Conservation (phyloP, 2,113 vertebrate species). For the Limnothrissa miodon region DNA sequence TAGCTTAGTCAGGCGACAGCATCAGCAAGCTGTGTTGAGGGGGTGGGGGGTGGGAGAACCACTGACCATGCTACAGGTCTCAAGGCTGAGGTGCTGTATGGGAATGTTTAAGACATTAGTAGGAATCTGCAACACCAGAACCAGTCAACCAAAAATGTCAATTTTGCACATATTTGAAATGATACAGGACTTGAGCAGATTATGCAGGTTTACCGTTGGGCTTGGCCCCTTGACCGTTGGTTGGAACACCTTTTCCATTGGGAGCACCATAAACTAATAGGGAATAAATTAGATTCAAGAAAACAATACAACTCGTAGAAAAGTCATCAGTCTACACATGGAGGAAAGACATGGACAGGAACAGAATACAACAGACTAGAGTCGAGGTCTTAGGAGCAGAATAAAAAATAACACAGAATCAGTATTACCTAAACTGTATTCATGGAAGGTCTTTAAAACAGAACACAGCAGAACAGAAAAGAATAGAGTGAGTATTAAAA, state of each 20-base stretch:
- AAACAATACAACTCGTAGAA: neutral
- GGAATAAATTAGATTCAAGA: neutral
- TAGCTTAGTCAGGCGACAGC: neutral
- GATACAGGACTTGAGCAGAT: neutral
- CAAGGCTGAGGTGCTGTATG: neutral
- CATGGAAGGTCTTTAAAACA: too few species aligned
- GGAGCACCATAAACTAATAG: neutral
- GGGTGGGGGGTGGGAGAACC: neutral
- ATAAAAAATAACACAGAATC: too few species aligned
- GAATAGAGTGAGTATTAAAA: too few species aligned
- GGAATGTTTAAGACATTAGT: neutral
- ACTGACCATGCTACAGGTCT: conserved; percentile 1
- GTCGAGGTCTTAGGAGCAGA: too few species aligned
- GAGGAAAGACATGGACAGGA: too few species aligned
- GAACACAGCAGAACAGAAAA: too few species aligned
- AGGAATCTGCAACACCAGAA: neutral
- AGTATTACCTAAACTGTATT: too few species aligned
- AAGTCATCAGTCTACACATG: too few species aligned
- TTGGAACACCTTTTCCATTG: neutral
- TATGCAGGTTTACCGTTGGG: neutral
- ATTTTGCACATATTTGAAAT: neutral
- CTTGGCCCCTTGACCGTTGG: neutral
- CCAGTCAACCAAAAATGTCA: neutral
- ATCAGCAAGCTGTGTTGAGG: neutral
- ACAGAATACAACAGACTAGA: too few species aligned